phyloP scores from a whole-genome alignment of 2,888 invertebrate genomes.

The Polia nebulosa region DNA sequence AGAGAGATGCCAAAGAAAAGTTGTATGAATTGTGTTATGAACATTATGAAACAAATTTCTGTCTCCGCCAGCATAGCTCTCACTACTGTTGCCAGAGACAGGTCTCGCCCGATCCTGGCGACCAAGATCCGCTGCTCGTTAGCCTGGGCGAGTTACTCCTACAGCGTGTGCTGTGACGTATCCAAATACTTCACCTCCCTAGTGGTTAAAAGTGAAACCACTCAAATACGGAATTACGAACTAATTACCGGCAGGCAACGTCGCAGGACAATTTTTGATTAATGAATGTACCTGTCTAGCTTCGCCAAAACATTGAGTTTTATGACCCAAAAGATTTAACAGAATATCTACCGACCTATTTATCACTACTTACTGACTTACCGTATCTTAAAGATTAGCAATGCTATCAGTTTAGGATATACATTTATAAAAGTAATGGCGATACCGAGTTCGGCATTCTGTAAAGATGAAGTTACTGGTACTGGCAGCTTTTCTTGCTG shows the following conservation, averaged over 20 bases:
- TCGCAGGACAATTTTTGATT: background rate
- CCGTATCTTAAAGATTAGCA: constrained; percentile 30
- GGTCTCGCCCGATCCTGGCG: too few species aligned
- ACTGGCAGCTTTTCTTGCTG: constrained; percentile 67
- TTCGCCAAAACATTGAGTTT: constrained; percentile 7
- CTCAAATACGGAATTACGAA: too few species aligned
- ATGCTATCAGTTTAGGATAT: constrained; percentile 13
- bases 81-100: too few species aligned
- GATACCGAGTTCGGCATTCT: background rate
- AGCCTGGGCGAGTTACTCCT: too few species aligned
- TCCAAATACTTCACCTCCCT: too few species aligned
- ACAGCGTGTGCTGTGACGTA: too few species aligned
- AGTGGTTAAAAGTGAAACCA: too few species aligned
- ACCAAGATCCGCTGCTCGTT: too few species aligned
- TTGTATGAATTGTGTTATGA: too few species aligned
- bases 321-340: constrained; percentile 7
- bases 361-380: constrained; percentile 33
- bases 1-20: too few species aligned
- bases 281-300: background rate
- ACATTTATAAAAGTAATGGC: constrained; percentile 18
- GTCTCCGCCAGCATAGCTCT: too few species aligned
- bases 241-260: background rate
- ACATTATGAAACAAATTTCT: too few species aligned
- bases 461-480: constrained; percentile 27
- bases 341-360: background rate